A percentile compares a stretch with the other conserved stretches of the same genome.
Conservation (phyloP, 2,113 vertebrate genomes). For the Choloepus hoffmanni region DNA sequence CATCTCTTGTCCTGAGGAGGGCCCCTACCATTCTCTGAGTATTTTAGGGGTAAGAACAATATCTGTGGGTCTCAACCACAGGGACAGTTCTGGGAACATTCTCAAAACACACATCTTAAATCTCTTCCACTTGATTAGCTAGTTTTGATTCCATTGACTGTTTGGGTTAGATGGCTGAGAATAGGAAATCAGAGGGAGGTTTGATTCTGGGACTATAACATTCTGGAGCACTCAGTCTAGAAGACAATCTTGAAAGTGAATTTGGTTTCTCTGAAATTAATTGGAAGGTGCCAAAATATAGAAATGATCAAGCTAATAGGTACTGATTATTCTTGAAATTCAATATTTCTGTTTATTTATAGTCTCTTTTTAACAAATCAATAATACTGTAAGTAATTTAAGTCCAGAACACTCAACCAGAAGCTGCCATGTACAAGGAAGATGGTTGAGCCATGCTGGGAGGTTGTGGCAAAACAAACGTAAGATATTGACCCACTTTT, state of each 20-base stretch:
- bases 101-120: conserved; percentile 72
- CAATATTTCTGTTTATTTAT: conserved; percentile 2
- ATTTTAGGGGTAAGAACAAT: background rate
- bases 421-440: background rate
- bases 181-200: conserved; percentile 12
- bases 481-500: background rate
- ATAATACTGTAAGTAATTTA: background rate
- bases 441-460: background rate
- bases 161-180: background rate
- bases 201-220: background rate
- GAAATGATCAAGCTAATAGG: conserved; percentile 2
- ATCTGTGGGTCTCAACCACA: conserved; percentile 26
- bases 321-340: background rate
- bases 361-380: conserved; percentile 15
- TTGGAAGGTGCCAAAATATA: background rate
- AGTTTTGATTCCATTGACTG: background rate
- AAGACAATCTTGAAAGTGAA: background rate
- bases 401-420: background rate
- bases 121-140: conserved; percentile 53
- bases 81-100: conserved; percentile 60
- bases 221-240: background rate
- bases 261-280: background rate
- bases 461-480: background rate
- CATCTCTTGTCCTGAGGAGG: background rate
- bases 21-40: background rate